Percentiles rank a stretch among this genome's conserved stretches.
These are phyloP conservation scores for Eubasilissa splendida DNA, from an alignment of 2,888 invertebrate species.

Conservation along the genomic window DNA sequence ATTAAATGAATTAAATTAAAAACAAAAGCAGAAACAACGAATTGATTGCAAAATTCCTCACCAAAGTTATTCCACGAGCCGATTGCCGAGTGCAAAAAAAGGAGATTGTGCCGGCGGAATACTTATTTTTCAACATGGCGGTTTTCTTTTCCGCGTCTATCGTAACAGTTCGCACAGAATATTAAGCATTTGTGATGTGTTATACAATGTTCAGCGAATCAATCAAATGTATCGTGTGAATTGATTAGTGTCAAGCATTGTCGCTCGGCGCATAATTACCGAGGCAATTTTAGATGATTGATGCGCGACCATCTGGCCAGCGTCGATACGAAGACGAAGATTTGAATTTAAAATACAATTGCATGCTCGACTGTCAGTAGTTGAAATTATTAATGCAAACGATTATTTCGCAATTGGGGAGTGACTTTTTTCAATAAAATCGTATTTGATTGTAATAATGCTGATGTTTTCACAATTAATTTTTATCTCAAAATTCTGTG, in stretches of 20 bases:
- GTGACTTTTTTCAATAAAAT: too few relatives aligned
- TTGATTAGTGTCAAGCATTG: neutral
- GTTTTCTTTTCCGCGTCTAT: conserved; percentile 29
- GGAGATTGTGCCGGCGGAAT: neutral
- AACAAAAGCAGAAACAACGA: neutral
- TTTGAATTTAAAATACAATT: too few relatives aligned
- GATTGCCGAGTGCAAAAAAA: neutral
- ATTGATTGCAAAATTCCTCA: neutral
- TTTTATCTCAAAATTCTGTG: too few relatives aligned
- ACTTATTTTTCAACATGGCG: neutral
- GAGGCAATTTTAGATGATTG: neutral
- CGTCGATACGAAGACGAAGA: too few relatives aligned
- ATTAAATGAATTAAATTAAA: too few relatives aligned
- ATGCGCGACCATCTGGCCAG: too few relatives aligned
- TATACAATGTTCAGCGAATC: conserved; percentile 14
- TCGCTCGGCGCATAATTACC: neutral
- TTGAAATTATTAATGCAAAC: too few relatives aligned
- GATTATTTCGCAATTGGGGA: too few relatives aligned
- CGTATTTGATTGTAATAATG: too few relatives aligned
- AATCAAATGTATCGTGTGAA: conserved; percentile 7
- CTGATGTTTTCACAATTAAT: too few relatives aligned
- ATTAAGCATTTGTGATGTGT: neutral
- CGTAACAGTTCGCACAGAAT: conserved; percentile 42
- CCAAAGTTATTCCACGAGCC: neutral
- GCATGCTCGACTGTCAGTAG: too few relatives aligned